A percentile compares a stretch with the other conserved stretches of the same genome.
Evolutionary conservation across 2,888 invertebrate genomes (phyloP).

Genomic region (Hoplodrina ambigua): DNA sequence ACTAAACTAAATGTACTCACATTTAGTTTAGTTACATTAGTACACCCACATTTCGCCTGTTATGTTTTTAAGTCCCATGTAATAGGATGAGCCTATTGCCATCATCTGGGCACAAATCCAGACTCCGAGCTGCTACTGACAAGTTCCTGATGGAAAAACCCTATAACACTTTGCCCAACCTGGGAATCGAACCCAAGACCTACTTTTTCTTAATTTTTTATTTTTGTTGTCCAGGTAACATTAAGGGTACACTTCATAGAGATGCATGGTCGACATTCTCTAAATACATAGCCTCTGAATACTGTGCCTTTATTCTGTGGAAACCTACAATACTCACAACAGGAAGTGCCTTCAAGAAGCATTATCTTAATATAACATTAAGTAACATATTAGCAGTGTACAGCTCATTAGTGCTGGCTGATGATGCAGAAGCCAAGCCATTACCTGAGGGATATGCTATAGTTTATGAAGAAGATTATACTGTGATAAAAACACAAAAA

Average conservation of each 20-base stretch:
- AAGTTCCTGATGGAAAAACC: no score
- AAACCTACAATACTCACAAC: constrained; percentile 87
- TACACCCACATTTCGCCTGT: no score
- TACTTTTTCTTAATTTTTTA: no score
- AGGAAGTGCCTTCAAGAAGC: constrained; percentile 84
- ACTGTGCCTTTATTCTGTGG: constrained; percentile 80
- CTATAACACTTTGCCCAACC: no score
- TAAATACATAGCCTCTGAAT: constrained; percentile 82
- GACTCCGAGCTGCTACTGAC: no score
- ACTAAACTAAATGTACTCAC: no score
- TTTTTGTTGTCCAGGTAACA: constrained; percentile 76
- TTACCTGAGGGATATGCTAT: constrained; percentile 78
- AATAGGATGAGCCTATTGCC: no score
- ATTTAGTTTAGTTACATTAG: no score
- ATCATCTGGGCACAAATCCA: no score
- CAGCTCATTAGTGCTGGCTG: constrained; percentile 76
- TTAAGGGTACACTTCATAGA: constrained; percentile 86
- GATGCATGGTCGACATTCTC: constrained; percentile 87
- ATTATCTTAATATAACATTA: constrained; percentile 86
- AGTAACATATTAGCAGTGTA: constrained; percentile 84
- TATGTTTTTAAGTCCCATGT: no score
- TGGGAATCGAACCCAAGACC: no score
- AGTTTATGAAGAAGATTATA: constrained; percentile 76
- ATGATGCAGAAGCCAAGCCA: constrained; percentile 66
- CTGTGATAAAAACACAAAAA: constrained; percentile 78